Percentiles rank a stretch among this genome's conserved stretches.
Conservation (phyloP, 2,888 invertebrate species). For the Lydus trimaculatus region DNA sequence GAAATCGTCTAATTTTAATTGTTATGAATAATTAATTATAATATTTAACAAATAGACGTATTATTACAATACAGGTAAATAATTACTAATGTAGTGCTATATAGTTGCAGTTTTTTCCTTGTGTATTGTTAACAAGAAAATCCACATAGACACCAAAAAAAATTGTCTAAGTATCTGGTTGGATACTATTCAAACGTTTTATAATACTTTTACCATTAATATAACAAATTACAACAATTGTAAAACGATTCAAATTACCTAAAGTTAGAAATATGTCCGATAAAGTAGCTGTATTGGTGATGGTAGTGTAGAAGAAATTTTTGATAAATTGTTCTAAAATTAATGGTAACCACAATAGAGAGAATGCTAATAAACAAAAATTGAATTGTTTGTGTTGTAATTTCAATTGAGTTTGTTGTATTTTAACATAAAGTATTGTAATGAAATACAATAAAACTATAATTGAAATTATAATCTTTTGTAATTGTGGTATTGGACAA, state of each 20-base stretch:
- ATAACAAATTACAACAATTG: constrained; percentile 40
- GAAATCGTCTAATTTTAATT: not conserved
- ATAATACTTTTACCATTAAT: constrained; percentile 37
- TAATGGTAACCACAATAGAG: constrained; percentile 53
- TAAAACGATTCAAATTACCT: constrained; percentile 46
- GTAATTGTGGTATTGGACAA: not conserved
- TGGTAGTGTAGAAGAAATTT: constrained; percentile 47
- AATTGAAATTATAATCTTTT: constrained; percentile 33
- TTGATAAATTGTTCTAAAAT: constrained; percentile 50
- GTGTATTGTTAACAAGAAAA: not conserved
- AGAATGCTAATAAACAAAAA: constrained; percentile 42
- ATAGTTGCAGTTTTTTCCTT: not conserved
- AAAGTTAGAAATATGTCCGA: constrained; percentile 45
- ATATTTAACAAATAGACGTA: not conserved
- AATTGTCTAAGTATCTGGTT: constrained; percentile 32
- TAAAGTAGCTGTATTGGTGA: constrained; percentile 19
- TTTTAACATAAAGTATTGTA: constrained; percentile 50
- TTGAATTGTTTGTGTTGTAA: constrained; percentile 39
- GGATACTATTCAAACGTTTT: constrained; percentile 41
- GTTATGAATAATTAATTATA: not conserved
- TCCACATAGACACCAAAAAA: constrained; percentile 5
- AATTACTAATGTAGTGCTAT: not conserved
- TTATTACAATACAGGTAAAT: constrained; percentile 1
- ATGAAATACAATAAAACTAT: constrained; percentile 47
- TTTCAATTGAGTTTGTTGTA: constrained; percentile 41